phyloP scores from a whole-genome alignment of 2,888 invertebrate genomes.

The Volucella zonaria region DNA sequence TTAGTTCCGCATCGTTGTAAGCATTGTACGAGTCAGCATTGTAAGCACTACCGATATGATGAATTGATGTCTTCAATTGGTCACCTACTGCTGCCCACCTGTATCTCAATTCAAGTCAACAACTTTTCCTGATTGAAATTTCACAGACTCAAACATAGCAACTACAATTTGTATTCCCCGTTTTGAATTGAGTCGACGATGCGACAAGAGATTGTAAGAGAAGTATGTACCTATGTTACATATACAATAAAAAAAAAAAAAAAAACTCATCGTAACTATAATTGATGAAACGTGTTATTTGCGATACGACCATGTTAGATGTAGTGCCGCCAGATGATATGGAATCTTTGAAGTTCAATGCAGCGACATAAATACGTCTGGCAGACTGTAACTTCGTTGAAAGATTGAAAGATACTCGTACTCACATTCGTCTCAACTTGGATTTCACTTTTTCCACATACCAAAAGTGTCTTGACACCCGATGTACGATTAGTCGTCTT shows the following conservation, averaged over 20 bases:
- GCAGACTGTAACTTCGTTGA: background rate
- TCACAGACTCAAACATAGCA: no score
- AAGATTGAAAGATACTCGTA: background rate
- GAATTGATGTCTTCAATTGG: no score
- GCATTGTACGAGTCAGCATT: no score
- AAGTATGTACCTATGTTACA: background rate
- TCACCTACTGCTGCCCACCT: no score
- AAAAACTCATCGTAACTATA: constrained; percentile 17
- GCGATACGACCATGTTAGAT: constrained; percentile 12
- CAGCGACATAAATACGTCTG: constrained; percentile 12
- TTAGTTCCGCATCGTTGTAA: no score
- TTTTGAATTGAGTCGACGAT: no score
- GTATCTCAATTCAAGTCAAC: no score
- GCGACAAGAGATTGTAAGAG: no score
- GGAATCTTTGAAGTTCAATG: constrained; percentile 32
- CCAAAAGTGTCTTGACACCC: background rate
- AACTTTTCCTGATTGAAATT: no score
- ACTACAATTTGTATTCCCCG: no score
- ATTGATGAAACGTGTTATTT: constrained; percentile 40
- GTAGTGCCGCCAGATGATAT: constrained; percentile 28
- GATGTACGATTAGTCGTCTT: background rate
- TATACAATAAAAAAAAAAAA: background rate
- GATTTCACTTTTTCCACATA: constrained; percentile 1
- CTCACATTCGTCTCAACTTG: background rate
- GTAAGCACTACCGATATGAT: no score